Conservation (phyloP, 2,797 vertebrate genomes). For the Sparidentex hasta region DNA sequence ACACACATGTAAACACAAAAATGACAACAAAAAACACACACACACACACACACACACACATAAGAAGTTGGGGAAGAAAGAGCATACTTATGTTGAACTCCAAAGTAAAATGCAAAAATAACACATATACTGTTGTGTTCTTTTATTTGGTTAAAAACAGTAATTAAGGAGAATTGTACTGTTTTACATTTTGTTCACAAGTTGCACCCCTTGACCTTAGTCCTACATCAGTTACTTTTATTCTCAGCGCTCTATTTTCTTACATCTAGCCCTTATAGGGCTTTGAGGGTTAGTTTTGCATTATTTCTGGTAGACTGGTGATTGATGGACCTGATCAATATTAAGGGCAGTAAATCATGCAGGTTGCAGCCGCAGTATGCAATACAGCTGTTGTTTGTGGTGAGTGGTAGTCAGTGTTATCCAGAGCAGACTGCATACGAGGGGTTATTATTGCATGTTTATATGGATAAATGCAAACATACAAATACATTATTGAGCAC, state of each 20-base stretch:
- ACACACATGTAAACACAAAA: conserved; percentile 26
- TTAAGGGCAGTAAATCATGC: background rate
- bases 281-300: background rate
- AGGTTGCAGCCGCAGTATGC: background rate
- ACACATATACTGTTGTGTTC: background rate
- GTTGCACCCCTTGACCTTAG: background rate
- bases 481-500: no score
- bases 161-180: background rate
- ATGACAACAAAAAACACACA: background rate
- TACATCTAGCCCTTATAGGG: background rate
- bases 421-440: background rate
- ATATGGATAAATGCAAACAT: no score
- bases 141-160: no score
- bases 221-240: background rate
- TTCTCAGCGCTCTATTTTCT: background rate
- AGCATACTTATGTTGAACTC: background rate
- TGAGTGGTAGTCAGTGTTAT: background rate
- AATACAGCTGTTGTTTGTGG: background rate
- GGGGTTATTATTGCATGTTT: no score
- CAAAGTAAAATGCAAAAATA: background rate
- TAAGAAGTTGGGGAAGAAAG: background rate
- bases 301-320: background rate
- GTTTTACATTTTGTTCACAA: background rate
- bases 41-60: conserved; percentile 6
- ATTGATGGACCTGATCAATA: conserved; percentile 23